Evolutionary conservation across 2,113 vertebrate genomes (phyloP).

Genomic region (Microcebus tavaratra): DNA sequence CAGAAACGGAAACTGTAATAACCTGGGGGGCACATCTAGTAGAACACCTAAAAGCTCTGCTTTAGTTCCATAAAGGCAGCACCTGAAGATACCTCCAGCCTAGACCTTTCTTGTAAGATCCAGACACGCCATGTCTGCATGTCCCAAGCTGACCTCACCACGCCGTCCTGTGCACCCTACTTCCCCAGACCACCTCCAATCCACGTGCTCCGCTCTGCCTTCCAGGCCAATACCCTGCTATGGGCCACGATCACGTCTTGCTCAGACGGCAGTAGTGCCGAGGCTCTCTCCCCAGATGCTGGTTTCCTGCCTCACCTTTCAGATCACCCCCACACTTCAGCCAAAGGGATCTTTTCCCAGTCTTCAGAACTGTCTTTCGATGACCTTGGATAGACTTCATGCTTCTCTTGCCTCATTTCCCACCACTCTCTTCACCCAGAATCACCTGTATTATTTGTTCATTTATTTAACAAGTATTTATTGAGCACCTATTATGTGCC

Average conservation of each 20-base stretch:
- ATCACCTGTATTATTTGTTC: neutral
- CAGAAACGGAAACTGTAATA: neutral
- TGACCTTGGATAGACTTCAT: neutral
- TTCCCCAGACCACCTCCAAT: accelerated
- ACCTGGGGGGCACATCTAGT: neutral
- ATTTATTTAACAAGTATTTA: neutral
- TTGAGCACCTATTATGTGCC: neutral
- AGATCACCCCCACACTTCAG: neutral
- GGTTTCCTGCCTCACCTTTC: neutral
- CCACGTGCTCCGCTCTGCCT: neutral
- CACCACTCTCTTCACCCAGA: neutral
- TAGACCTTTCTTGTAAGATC: neutral
- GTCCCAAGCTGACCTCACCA: accelerated
- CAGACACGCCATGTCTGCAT: neutral
- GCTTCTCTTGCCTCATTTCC: neutral
- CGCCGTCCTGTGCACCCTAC: accelerated
- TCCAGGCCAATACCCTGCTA: neutral
- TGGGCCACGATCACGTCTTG: accelerated
- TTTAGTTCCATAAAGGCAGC: neutral
- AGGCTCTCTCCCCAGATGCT: neutral
- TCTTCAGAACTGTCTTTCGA: neutral
- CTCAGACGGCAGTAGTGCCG: neutral
- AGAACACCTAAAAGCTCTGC: neutral
- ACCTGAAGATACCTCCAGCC: neutral
- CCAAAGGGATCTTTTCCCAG: neutral